Conservation (phyloP, 2,888 invertebrate genomes). For the Drosophila lutescens region DNA sequence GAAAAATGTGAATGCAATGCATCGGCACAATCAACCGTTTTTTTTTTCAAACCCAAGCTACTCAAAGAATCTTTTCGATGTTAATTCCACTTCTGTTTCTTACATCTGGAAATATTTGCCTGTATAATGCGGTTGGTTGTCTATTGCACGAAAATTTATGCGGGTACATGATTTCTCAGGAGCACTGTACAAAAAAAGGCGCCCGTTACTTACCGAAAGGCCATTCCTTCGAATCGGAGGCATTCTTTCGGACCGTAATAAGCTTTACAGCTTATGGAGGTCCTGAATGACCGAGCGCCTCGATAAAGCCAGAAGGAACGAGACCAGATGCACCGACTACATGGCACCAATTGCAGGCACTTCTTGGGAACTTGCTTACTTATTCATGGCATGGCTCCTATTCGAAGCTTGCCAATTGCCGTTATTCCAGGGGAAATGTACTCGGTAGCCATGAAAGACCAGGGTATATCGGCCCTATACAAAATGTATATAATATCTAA, state of each 20-base stretch:
- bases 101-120: conserved; percentile 17
- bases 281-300: conserved; percentile 5
- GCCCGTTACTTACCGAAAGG: background rate
- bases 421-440: conserved; percentile 22
- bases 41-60: background rate
- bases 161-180: conserved; percentile 4
- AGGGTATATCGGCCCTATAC: background rate
- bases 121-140: conserved; percentile 21
- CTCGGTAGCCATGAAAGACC: background rate
- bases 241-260: conserved; percentile 16
- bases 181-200: background rate
- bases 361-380: conserved; percentile 28
- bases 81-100: background rate
- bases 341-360: conserved; percentile 38
- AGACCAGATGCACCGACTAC: conserved; percentile 26
- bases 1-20: background rate
- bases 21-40: background rate
- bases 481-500: no score
- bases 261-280: conserved; percentile 30
- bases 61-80: background rate
- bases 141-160: conserved; percentile 27
- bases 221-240: background rate
- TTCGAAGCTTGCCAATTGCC: conserved; percentile 37
- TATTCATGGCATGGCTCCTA: conserved; percentile 37
- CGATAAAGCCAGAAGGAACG: background rate